Evolutionary conservation across 2,888 invertebrate species (phyloP).

Genomic region (Drosophila setosimentum): DNA sequence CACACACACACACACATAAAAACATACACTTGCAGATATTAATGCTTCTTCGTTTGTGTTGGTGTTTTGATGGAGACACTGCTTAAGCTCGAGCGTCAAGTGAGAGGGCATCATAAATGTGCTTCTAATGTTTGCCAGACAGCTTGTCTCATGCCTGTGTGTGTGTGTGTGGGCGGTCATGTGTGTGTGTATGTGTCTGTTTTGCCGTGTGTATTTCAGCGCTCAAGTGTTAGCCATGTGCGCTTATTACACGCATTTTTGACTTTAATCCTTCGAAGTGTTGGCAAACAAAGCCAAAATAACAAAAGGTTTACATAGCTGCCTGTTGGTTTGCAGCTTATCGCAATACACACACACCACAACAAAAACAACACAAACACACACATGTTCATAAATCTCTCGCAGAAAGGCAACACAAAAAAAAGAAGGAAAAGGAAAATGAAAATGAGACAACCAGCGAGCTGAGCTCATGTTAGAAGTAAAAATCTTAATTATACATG

Average conservation of each 20-base stretch:
- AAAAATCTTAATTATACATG: slow-evolving; percentile 80
- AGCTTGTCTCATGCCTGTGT: slow-evolving; percentile 40
- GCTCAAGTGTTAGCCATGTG: slow-evolving; percentile 65
- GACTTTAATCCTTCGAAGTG: slow-evolving; percentile 78
- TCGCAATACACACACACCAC: slow-evolving; percentile 42
- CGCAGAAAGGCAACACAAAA: slow-evolving; percentile 19
- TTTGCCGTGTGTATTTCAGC: slow-evolving; percentile 33
- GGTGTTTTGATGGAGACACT: slow-evolving; percentile 36
- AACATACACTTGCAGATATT: slow-evolving; percentile 36
- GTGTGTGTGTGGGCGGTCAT: slow-evolving; percentile 15
- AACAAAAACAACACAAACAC: background rate
- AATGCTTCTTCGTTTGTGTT: slow-evolving; percentile 61
- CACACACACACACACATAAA: slow-evolving; percentile 23
- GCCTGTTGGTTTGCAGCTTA: slow-evolving; percentile 74
- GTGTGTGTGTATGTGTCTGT: slow-evolving; percentile 26
- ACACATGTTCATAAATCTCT: slow-evolving; percentile 63
- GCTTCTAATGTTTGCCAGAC: slow-evolving; percentile 62
- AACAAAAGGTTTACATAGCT: slow-evolving; percentile 78
- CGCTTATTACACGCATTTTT: slow-evolving; percentile 81
- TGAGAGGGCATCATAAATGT: slow-evolving; percentile 70
- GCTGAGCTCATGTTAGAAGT: slow-evolving; percentile 64
- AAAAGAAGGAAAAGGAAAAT: slow-evolving; percentile 1
- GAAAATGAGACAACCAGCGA: slow-evolving; percentile 38
- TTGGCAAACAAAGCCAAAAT: slow-evolving; percentile 75
- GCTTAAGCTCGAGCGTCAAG: slow-evolving; percentile 28